phyloP scores from a whole-genome alignment of 2,797 vertebrate genomes.

The Octomys mimax region DNA sequence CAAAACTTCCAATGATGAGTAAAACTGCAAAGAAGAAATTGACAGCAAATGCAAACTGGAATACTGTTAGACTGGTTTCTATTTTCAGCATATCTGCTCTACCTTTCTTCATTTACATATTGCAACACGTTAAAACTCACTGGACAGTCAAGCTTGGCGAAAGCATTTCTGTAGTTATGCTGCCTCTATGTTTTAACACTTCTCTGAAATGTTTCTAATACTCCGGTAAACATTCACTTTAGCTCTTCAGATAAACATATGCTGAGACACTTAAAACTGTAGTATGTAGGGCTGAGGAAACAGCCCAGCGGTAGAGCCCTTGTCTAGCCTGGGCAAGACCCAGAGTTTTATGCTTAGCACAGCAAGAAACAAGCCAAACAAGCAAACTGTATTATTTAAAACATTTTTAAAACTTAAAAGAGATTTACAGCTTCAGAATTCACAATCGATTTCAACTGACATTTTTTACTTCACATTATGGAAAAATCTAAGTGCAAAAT shows the following conservation, averaged over 20 bases:
- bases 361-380: not conserved
- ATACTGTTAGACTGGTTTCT: slow-evolving; percentile 10
- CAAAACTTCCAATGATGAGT: not conserved
- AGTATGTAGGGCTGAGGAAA: not conserved
- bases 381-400: not conserved
- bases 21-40: not conserved
- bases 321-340: not conserved
- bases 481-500: slow-evolving; percentile 14
- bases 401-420: not conserved
- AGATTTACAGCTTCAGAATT: slow-evolving; percentile 39
- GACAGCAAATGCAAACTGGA: not conserved
- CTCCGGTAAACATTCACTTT: slow-evolving; percentile 39
- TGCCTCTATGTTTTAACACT: slow-evolving; percentile 17
- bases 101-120: slow-evolving; percentile 35
- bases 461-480: slow-evolving; percentile 42
- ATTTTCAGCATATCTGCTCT: slow-evolving; percentile 17
- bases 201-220: slow-evolving; percentile 30
- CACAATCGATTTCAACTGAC: not conserved
- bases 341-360: not conserved
- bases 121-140: slow-evolving; percentile 15
- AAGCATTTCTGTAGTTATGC: not conserved
- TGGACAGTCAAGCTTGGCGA: slow-evolving; percentile 46
- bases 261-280: not conserved
- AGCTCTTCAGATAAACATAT: slow-evolving; percentile 39
- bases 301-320: not conserved